Base-by-base conservation (phyloP, 2,797 vertebrate species). In the Cottoperca gobio region DNA sequence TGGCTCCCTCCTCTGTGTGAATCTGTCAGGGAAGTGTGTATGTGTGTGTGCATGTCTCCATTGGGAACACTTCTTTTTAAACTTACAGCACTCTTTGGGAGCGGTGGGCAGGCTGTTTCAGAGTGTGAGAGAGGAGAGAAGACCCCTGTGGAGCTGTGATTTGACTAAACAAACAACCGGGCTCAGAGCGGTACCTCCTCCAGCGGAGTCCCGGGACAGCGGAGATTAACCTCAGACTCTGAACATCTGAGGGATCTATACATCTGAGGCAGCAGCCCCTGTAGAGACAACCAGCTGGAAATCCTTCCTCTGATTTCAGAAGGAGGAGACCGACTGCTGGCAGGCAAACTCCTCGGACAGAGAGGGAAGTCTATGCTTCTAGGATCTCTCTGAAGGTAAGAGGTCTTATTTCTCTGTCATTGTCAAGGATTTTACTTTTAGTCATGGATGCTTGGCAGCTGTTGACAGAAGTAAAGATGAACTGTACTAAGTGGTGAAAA, bases 161-260 rank as follows among this genome's bases (percentile, higher is more conserved):
- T 91, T 94, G 92, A 94, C 92, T 92, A 94, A 93, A 94, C 89
- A 94, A 95, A 95, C 94, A 93, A 85, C 76, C 68, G 0, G 73
- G 59, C 89, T 88, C 84, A 59, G 85, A 84, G 81, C 31, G 16
- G 88, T 79, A 46, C 88, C 89, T 91, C 90, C 86, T 92, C 85
- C 85, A 61, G 72, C 50, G 9, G 79, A 83, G 89, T 93, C 87
- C 85, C 24, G 81, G 90, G 91, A 93, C 90, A 78, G 81, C 75
- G 58, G 78, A 92, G 91, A 90, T 93, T 92, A 92, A 90, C 91
- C 90, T 85, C 85, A 87, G 88, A 76, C 87, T 80, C 88, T 83
- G 87, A 84, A 92, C 93, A 93, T 94, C 92, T 91, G 90, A 94
- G 89, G 87, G 83, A 87, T 89, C 86, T 79, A 58, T 73, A 88